A percentile compares a stretch with the other conserved stretches of the same genome.
These are phyloP conservation scores for Peromyscus aztecus DNA, from an alignment of 2,797 vertebrate species.

Conservation along the genomic window DNA sequence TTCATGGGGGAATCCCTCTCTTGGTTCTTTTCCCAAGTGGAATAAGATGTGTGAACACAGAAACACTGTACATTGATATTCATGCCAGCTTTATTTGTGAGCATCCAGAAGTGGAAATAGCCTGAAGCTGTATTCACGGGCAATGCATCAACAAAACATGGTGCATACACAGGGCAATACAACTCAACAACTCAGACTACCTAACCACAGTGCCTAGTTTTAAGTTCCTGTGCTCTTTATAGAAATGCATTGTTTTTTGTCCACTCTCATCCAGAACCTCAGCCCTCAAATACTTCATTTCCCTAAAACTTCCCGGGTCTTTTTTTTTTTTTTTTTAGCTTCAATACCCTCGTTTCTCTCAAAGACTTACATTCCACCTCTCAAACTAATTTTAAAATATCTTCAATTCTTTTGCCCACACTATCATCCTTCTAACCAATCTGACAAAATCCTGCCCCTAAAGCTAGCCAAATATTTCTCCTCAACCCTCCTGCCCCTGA, in stretches of 20 bases:
- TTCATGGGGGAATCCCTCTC: not conserved
- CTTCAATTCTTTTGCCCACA: not conserved
- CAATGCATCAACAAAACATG: not conserved
- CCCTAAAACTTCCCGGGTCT: not conserved
- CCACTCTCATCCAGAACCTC: not conserved
- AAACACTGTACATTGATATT: not conserved
- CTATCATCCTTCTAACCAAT: not conserved
- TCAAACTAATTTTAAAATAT: not conserved
- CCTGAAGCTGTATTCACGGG: not conserved
- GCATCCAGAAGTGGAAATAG: not conserved
- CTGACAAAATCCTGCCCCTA: not conserved
- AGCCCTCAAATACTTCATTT: not conserved
- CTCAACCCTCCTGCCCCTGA: not conserved
- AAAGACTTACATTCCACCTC: not conserved
- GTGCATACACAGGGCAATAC: not conserved
- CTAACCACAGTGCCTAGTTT: not conserved
- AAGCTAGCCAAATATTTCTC: not conserved
- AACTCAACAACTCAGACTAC: not conserved
- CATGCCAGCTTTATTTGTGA: not conserved
- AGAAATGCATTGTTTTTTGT: not conserved
- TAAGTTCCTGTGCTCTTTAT: not conserved
- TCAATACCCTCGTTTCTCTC: constrained; percentile 33
- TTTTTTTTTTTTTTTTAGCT: not conserved
- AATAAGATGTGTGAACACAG: not conserved
- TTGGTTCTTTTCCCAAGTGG: not conserved